Evolutionary conservation across 2,797 vertebrate genomes (phyloP).

Genomic region (Gymnothorax javanicus): DNA sequence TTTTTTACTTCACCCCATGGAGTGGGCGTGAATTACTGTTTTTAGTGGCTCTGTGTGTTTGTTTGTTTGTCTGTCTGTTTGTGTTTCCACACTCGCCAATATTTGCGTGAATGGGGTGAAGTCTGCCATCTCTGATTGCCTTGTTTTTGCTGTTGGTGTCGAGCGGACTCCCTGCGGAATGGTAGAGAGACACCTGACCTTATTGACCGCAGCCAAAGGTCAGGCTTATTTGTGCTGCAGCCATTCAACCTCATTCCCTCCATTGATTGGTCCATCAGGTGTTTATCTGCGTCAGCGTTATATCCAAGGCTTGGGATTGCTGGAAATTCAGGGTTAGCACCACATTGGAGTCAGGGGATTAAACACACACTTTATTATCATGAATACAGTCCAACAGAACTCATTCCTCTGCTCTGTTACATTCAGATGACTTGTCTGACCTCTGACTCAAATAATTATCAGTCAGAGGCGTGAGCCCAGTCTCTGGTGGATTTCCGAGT

Average conservation of each 20-base stretch:
- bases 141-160: not conserved
- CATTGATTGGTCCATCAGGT: not conserved
- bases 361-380: not conserved
- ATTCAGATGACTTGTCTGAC: not conserved
- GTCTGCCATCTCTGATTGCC: too few species aligned
- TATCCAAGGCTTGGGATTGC: not conserved
- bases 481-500: not conserved
- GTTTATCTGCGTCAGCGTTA: not conserved
- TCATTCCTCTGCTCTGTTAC: not conserved
- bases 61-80: too few species aligned
- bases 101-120: too few species aligned
- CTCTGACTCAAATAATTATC: not conserved
- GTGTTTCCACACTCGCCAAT: too few species aligned
- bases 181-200: not conserved
- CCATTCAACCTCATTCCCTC: not conserved
- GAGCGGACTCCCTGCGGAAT: not conserved
- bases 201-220: not conserved
- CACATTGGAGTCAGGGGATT: not conserved
- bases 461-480: not conserved
- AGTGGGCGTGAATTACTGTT: too few species aligned
- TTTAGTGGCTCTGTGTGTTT: too few species aligned
- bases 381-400: not conserved
- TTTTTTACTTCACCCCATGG: too few species aligned
- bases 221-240: not conserved
- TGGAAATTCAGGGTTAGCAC: not conserved